Conservation (phyloP, 2,888 invertebrate genomes). For the Dendrolimus houi region DNA sequence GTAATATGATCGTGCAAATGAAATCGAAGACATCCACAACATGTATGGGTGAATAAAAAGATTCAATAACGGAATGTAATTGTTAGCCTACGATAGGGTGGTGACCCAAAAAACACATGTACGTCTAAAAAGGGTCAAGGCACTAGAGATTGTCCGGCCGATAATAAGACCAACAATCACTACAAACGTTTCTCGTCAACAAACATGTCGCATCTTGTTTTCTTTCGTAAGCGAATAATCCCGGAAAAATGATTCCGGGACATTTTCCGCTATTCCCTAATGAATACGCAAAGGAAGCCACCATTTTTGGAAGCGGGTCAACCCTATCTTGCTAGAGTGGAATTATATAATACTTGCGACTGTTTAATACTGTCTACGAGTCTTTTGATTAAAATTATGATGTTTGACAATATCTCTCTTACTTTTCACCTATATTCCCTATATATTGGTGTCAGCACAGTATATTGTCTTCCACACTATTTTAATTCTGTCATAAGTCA, state of each 20-base stretch:
- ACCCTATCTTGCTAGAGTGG: constrained; percentile 63
- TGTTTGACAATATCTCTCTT: too few relatives aligned
- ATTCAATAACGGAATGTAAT: neutral
- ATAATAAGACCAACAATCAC: constrained; percentile 30
- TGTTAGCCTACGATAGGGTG: neutral
- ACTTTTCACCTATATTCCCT: too few relatives aligned
- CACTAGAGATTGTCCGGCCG: constrained; percentile 6
- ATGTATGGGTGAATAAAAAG: too few relatives aligned
- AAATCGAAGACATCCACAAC: too few relatives aligned
- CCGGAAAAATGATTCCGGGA: constrained; percentile 43
- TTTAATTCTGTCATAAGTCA: too few relatives aligned
- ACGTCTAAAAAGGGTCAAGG: neutral
- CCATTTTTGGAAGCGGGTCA: constrained; percentile 31
- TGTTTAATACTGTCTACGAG: too few relatives aligned
- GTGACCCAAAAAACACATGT: constrained; percentile 5
- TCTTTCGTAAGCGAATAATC: constrained; percentile 45
- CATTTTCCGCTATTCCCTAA: constrained; percentile 52
- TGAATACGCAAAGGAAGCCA: constrained; percentile 45
- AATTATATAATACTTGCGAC: constrained; percentile 43
- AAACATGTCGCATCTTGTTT: constrained; percentile 33
- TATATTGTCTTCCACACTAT: too few relatives aligned
- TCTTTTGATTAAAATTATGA: too few relatives aligned
- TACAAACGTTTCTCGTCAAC: constrained; percentile 6
- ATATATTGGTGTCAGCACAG: too few relatives aligned
- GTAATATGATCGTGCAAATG: too few relatives aligned